Percentiles rank a stretch among this genome's conserved stretches.
Evolutionary conservation across 2,797 vertebrate genomes (phyloP).

Genomic region (Avahi laniger): DNA sequence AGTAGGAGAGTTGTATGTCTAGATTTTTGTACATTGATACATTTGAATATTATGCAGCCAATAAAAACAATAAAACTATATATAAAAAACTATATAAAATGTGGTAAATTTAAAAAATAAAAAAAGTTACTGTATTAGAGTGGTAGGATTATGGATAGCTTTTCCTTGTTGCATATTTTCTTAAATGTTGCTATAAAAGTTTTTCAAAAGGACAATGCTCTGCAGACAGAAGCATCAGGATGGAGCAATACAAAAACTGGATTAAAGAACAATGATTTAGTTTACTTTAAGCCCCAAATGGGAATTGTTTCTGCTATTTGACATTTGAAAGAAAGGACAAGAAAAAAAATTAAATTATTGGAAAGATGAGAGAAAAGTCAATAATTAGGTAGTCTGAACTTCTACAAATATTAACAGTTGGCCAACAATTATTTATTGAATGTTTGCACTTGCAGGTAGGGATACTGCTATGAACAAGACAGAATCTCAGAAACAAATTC

Average conservation of each 20-base stretch:
- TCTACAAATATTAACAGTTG: neutral
- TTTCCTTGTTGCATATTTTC: constrained; percentile 11
- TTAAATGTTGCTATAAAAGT: neutral
- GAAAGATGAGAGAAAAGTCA: neutral
- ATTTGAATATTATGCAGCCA: constrained; percentile 8
- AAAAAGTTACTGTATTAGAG: neutral
- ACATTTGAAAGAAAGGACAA: neutral
- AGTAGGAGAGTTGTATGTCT: neutral
- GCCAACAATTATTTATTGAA: neutral
- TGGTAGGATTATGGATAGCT: neutral
- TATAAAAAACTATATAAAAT: neutral
- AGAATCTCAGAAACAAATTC: neutral
- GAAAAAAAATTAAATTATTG: neutral
- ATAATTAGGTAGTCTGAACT: neutral
- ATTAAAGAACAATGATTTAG: neutral
- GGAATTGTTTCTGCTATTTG: neutral
- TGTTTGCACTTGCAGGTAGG: neutral
- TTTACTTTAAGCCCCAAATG: neutral
- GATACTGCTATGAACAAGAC: neutral
- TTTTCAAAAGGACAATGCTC: neutral
- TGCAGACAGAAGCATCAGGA: neutral
- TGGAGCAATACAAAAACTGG: neutral
- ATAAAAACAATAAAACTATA: neutral
- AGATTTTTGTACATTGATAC: neutral
- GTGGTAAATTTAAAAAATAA: neutral